phyloP scores from a whole-genome alignment of 2,888 invertebrate species.

The Peribatodes rhomboidaria region DNA sequence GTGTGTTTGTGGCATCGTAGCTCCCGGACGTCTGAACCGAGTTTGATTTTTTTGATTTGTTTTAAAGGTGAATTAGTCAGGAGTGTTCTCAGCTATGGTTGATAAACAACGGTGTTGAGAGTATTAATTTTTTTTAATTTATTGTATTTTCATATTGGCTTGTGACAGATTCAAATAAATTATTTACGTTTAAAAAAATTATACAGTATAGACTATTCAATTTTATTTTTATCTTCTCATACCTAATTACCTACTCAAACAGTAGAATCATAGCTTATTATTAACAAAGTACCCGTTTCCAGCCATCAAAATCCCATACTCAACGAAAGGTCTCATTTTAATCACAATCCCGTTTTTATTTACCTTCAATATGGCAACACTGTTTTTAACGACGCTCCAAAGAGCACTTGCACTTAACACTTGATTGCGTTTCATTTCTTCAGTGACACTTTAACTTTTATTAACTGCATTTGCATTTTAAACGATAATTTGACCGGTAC shows the following conservation, averaged over 20 bases:
- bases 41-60: too few relatives aligned
- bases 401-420: slow-evolving; percentile 52
- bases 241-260: neutral
- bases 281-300: slow-evolving; percentile 8
- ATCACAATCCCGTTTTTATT: slow-evolving; percentile 15
- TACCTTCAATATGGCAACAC: slow-evolving; percentile 15
- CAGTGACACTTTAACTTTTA: slow-evolving; percentile 52
- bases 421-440: slow-evolving; percentile 55
- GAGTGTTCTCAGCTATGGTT: too few relatives aligned
- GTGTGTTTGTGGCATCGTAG: too few relatives aligned
- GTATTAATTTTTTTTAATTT: too few relatives aligned
- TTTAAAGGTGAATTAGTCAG: too few relatives aligned
- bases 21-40: too few relatives aligned
- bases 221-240: too few relatives aligned
- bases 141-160: too few relatives aligned
- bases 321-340: slow-evolving; percentile 2
- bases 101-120: too few relatives aligned
- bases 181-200: too few relatives aligned
- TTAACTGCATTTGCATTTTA: slow-evolving; percentile 53
- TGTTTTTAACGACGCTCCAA: slow-evolving; percentile 30
- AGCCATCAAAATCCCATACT: neutral
- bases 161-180: too few relatives aligned
- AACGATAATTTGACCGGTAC: slow-evolving; percentile 27
- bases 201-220: too few relatives aligned
- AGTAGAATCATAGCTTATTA: slow-evolving; percentile 7